Conservation (phyloP, 2,888 invertebrate species). For the Protophormia terraenovae region DNA sequence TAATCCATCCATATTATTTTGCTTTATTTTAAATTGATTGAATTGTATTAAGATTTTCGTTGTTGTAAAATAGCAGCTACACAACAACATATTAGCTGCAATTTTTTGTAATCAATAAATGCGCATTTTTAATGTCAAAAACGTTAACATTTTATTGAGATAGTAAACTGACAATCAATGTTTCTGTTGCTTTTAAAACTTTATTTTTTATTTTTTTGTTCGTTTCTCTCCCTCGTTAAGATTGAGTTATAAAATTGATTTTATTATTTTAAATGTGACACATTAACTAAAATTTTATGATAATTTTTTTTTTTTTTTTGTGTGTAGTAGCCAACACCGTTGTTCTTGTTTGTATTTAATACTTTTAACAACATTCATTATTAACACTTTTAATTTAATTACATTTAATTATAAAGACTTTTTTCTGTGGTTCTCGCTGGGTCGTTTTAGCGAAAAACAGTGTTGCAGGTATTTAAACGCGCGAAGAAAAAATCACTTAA, state of each 20-base stretch:
- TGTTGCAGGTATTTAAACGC: conserved; percentile 21
- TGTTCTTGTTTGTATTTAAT: background rate
- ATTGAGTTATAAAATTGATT: conserved; percentile 57
- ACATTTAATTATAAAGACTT: conserved; percentile 30
- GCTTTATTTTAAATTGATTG: background rate
- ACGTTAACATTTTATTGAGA: conserved; percentile 63
- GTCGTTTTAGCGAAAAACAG: background rate
- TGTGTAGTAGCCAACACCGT: background rate
- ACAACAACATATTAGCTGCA: background rate
- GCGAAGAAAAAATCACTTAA: conserved; percentile 56
- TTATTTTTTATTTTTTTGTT: background rate
- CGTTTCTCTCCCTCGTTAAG: background rate
- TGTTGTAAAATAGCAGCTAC: background rate
- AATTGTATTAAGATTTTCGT: background rate
- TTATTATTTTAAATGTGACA: conserved; percentile 50
- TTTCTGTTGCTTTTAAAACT: too few relatives aligned
- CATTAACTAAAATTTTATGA: conserved; percentile 58
- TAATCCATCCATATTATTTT: too few relatives aligned
- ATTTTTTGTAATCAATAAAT: conserved; percentile 68
- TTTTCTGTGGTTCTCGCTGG: background rate
- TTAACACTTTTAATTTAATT: conserved; percentile 65
- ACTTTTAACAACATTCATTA: conserved; percentile 54
- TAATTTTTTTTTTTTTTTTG: conserved; percentile 25
- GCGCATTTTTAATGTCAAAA: conserved; percentile 68
- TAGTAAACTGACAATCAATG: conserved; percentile 52